Percentiles rank a stretch among this genome's conserved stretches.
phyloP scores from a whole-genome alignment of 2,888 invertebrate species.

The Ecdyonurus torrentis region DNA sequence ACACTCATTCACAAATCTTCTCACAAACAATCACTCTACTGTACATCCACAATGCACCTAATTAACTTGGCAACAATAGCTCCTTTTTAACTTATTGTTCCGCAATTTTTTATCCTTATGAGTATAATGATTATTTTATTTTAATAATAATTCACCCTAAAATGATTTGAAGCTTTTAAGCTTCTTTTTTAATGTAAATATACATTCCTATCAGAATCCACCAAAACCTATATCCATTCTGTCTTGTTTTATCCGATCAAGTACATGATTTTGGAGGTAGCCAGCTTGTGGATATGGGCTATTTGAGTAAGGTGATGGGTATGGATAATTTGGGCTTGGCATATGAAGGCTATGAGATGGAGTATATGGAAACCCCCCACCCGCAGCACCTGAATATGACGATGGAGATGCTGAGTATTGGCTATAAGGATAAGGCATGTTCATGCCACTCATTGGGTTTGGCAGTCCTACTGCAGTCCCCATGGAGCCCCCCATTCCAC shows the following conservation, averaged over 20 bases:
- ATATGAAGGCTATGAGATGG: conserved; percentile 42
- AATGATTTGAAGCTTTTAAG: background rate
- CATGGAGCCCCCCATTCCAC: conserved; percentile 18
- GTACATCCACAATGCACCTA: conserved; percentile 10
- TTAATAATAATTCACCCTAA: conserved; percentile 1
- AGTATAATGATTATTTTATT: background rate
- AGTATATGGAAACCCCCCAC: conserved; percentile 19
- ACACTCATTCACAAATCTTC: conserved; percentile 7
- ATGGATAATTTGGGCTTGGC: conserved; percentile 52
- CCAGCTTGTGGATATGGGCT: conserved; percentile 20
- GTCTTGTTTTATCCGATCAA: conserved; percentile 32
- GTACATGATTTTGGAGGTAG: conserved; percentile 28
- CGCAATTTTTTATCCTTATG: conserved; percentile 6
- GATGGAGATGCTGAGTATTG: conserved; percentile 22
- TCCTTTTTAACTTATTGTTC: conserved; percentile 8
- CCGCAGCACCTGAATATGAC: conserved; percentile 19
- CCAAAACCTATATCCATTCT: conserved; percentile 32
- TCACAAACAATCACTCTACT: conserved; percentile 8
- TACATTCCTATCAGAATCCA: conserved; percentile 27
- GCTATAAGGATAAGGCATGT: conserved; percentile 22
- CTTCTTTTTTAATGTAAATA: background rate
- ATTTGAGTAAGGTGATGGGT: conserved; percentile 29
- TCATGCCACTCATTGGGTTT: conserved; percentile 16
- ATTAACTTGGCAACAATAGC: conserved; percentile 9
- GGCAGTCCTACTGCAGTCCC: conserved; percentile 14